Evolutionary conservation across 2,113 vertebrate species (phyloP).

Genomic region (Hirundichthys speculiger): DNA sequence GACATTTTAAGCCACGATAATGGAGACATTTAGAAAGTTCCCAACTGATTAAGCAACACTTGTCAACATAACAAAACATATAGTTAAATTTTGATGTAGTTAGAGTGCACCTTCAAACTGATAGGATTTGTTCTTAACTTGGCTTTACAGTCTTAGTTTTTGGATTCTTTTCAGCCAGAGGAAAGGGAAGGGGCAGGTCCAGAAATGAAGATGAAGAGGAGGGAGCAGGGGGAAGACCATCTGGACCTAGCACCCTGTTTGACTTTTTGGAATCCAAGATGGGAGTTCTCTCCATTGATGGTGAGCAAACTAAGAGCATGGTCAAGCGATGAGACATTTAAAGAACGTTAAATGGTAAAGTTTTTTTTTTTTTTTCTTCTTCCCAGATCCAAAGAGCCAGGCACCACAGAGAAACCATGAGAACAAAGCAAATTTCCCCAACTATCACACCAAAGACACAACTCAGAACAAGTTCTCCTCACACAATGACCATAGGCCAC

Average conservation of each 20-base stretch:
- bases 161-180: conserved; percentile 72
- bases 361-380: conserved; percentile 34
- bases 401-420: conserved; percentile 80
- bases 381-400: conserved; percentile 88
- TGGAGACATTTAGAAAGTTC: no score
- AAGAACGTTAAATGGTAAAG: no score
- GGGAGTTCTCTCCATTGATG: conserved; percentile 91
- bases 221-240: conserved; percentile 87
- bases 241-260: conserved; percentile 95
- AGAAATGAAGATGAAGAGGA: conserved; percentile 90
- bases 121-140: no score
- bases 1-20: no score
- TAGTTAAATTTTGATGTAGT: no score
- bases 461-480: conserved; percentile 81
- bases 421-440: conserved; percentile 76
- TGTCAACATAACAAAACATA: no score
- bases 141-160: no score
- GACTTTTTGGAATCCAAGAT: conserved; percentile 98
- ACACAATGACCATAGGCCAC: conserved; percentile 85
- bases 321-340: not conserved
- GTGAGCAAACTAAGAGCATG: conserved; percentile 80
- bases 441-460: conserved; percentile 83
- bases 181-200: conserved; percentile 88
- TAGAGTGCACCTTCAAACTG: no score
- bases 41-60: no score